A percentile compares a stretch with the other conserved stretches of the same genome.
phyloP scores from a whole-genome alignment of 2,113 vertebrate genomes.

The Hyla sarda region DNA sequence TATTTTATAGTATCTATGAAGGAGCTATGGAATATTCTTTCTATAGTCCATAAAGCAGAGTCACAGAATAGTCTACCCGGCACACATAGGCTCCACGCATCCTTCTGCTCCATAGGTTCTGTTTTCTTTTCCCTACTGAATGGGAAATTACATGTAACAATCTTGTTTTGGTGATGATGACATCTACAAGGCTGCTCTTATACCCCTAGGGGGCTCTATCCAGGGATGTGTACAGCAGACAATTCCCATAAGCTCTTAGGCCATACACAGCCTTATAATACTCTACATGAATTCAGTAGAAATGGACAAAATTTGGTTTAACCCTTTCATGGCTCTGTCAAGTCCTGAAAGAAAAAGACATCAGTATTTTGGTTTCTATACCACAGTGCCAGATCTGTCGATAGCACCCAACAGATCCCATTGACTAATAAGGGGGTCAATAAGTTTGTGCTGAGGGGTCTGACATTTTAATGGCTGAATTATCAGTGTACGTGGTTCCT shows the following conservation, averaged over 20 bases:
- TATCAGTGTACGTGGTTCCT: too few relatives aligned
- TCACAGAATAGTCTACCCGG: neutral
- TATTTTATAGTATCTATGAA: neutral
- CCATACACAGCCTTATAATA: neutral
- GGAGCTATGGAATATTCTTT: too few relatives aligned
- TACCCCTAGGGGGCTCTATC: neutral
- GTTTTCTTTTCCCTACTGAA: neutral
- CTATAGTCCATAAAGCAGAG: too few relatives aligned
- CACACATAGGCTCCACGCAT: neutral
- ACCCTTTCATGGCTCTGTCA: too few relatives aligned
- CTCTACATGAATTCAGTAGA: neutral
- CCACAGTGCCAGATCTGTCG: too few relatives aligned
- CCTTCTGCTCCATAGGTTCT: neutral
- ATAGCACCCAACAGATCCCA: too few relatives aligned
- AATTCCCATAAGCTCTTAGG: neutral
- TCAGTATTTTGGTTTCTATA: too few relatives aligned
- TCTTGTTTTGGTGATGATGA: constrained; percentile 37
- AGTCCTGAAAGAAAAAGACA: too few relatives aligned
- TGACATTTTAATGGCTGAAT: too few relatives aligned
- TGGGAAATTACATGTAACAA: neutral
- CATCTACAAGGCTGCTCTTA: neutral
- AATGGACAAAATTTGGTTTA: neutral
- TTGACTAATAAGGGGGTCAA: too few relatives aligned
- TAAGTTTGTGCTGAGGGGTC: too few relatives aligned
- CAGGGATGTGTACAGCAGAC: neutral